These are phyloP conservation scores for Aselliscus stoliczkanus DNA, from an alignment of 2,797 vertebrate genomes.

Conservation along the genomic window DNA sequence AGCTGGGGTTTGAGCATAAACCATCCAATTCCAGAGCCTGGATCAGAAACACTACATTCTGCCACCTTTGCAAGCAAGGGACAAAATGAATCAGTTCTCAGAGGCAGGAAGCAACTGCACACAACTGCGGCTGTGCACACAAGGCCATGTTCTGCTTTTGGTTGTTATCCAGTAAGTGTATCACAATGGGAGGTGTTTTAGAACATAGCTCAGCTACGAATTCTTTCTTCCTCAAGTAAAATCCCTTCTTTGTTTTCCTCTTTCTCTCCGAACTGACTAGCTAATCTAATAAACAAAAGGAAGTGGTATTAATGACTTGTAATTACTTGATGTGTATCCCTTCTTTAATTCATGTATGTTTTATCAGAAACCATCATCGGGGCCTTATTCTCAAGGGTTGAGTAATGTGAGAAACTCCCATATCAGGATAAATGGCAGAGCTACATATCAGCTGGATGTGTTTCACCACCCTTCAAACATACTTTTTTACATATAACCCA, in stretches of 20 bases:
- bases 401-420: not conserved
- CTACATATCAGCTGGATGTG: not conserved
- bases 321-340: constrained; percentile 8
- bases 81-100: not conserved
- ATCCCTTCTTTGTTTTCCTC: not conserved
- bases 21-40: not conserved
- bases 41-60: not conserved
- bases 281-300: constrained; percentile 1
- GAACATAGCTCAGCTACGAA: not conserved
- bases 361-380: constrained; percentile 4
- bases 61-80: not conserved
- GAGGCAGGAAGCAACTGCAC: not conserved
- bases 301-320: not conserved
- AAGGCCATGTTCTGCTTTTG: not conserved
- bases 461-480: not conserved
- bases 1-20: not conserved
- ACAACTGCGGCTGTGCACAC: not conserved
- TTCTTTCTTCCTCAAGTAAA: not conserved
- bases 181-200: not conserved
- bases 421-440: not conserved
- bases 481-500: not conserved
- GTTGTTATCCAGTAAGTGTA: not conserved
- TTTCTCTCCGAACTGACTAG: not conserved
- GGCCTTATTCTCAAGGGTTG: not conserved
- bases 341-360: not conserved